Percentiles rank a stretch among this genome's conserved stretches.
Conservation (phyloP, 1,140 invertebrate genomes). For the Tetramorium alpestre region DNA sequence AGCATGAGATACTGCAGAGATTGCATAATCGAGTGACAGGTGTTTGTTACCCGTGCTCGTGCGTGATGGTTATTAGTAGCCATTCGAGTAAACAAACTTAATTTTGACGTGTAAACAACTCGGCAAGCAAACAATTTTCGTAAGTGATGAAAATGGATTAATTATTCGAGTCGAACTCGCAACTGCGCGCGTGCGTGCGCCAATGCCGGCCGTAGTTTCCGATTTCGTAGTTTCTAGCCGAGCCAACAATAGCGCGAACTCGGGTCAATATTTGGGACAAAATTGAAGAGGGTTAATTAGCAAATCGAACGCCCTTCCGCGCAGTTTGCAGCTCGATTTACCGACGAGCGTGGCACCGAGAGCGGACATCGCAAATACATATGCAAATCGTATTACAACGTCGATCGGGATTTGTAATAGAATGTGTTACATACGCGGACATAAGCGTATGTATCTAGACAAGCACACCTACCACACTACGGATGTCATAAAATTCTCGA, state of each 20-base stretch:
- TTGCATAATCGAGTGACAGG: slow-evolving; percentile 10
- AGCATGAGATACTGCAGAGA: not conserved
- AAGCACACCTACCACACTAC: not conserved
- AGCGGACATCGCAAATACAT: slow-evolving; percentile 59
- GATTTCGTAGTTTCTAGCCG: slow-evolving; percentile 46
- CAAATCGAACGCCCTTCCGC: slow-evolving; percentile 60
- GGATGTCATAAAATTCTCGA: not conserved
- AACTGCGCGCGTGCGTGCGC: not conserved
- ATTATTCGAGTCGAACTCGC: slow-evolving; percentile 37
- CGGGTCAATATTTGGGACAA: slow-evolving; percentile 73
- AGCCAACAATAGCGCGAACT: slow-evolving; percentile 50
- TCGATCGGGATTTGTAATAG: slow-evolving; percentile 62
- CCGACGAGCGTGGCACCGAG: slow-evolving; percentile 1
- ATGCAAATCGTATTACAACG: slow-evolving; percentile 58
- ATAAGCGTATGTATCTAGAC: slow-evolving; percentile 53
- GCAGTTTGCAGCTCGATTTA: slow-evolving; percentile 69
- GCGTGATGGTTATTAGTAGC: not conserved
- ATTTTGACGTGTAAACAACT: slow-evolving; percentile 32
- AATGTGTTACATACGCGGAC: slow-evolving; percentile 57
- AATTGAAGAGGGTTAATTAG: slow-evolving; percentile 76
- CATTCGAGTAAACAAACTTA: slow-evolving; percentile 34
- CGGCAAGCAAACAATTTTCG: slow-evolving; percentile 32
- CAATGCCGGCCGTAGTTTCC: not conserved
- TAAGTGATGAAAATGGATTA: slow-evolving; percentile 49
- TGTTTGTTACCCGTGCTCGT: not conserved